Percentiles rank a stretch among this genome's conserved stretches.
phyloP scores from a whole-genome alignment of 2,113 vertebrate genomes.

The Ameiurus melas region DNA sequence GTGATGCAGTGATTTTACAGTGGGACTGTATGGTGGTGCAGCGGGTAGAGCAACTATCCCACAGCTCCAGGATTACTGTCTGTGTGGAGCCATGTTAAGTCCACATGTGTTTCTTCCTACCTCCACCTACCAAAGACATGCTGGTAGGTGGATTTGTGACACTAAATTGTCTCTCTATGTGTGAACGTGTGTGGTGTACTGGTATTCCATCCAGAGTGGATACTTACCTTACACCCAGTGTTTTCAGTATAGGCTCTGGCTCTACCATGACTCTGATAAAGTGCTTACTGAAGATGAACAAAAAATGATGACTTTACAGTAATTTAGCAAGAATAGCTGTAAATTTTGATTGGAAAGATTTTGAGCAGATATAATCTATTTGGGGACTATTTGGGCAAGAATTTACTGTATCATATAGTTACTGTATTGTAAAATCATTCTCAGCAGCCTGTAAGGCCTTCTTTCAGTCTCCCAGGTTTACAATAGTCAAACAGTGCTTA shows the following conservation, averaged over 20 bases:
- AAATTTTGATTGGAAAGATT: background rate
- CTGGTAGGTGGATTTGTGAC: background rate
- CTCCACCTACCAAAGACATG: background rate
- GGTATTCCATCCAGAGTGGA: background rate
- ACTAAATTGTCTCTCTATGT: background rate
- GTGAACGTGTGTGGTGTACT: background rate
- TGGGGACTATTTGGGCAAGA: background rate
- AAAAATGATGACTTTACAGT: background rate
- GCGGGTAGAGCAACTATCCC: background rate
- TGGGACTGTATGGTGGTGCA: background rate
- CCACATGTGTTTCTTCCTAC: background rate
- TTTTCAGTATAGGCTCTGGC: background rate
- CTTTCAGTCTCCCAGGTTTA: background rate
- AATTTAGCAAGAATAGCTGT: background rate
- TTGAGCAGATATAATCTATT: too few species aligned
- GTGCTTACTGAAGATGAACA: background rate
- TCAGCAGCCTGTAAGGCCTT: background rate
- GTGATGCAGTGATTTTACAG: constrained; percentile 2
- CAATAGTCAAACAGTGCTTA: constrained; percentile 16
- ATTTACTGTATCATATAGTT: background rate
- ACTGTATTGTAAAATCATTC: background rate
- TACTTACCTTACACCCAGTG: background rate
- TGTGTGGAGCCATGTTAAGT: background rate
- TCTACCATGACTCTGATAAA: background rate
- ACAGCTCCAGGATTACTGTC: background rate